phyloP scores from a whole-genome alignment of 2,888 invertebrate genomes.

The Harpagoxenus sublaevis region DNA sequence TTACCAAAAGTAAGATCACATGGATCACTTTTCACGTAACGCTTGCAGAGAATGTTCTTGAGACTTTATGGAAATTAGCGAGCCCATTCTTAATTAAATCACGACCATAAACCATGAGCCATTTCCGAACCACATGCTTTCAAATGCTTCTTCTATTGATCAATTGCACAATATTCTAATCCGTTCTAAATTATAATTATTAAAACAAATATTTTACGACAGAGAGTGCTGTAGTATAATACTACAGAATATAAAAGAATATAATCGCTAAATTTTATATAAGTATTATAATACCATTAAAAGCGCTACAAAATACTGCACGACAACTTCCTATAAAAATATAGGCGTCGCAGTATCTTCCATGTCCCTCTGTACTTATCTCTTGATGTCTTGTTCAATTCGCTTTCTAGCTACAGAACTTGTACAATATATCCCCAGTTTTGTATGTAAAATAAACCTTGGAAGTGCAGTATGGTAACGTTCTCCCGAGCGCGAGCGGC shows the following conservation, averaged over 20 bases:
- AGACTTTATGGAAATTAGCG: slow-evolving; percentile 21
- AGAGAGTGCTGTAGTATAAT: neutral
- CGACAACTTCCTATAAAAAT: neutral
- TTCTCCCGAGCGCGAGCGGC: neutral
- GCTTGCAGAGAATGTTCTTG: neutral
- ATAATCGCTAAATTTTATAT: neutral
- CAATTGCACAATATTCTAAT: neutral
- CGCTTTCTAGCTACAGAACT: slow-evolving; percentile 10
- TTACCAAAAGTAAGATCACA: neutral
- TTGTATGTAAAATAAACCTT: slow-evolving; percentile 34
- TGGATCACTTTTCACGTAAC: neutral
- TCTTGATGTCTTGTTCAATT: neutral
- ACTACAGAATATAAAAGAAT: neutral
- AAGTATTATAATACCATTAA: neutral
- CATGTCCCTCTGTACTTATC: neutral
- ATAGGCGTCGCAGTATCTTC: neutral
- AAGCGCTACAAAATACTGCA: neutral
- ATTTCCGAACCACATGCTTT: neutral
- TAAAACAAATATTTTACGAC: neutral
- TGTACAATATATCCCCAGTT: neutral
- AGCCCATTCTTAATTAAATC: neutral
- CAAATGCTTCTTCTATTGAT: neutral
- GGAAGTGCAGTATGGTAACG: slow-evolving; percentile 23
- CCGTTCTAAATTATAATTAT: neutral
- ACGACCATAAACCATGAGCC: neutral